Evolutionary conservation across 2,888 invertebrate species (phyloP).

Genomic region (Philereme transversata): DNA sequence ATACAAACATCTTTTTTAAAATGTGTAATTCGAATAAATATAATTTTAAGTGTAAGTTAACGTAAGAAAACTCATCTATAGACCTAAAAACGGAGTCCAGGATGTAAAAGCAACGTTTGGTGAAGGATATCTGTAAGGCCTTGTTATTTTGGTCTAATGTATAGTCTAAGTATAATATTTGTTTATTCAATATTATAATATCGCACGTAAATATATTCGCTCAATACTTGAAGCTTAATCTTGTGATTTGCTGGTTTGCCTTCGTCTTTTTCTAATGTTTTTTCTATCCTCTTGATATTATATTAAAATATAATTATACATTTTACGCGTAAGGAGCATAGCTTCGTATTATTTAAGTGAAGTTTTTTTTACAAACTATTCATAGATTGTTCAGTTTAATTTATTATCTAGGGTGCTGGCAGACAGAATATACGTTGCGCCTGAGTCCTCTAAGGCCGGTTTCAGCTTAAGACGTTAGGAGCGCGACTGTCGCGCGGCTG

Average conservation of each 20-base stretch:
- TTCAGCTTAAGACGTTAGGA: no score
- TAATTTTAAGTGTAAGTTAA: no score
- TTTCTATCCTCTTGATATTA: conserved; percentile 53
- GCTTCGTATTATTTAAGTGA: conserved; percentile 59
- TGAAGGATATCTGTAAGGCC: conserved; percentile 45
- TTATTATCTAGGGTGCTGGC: no score
- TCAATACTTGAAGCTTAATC: conserved; percentile 66
- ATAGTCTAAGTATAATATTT: conserved; percentile 22
- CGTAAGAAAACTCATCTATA: no score
- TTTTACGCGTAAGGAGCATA: conserved; percentile 61
- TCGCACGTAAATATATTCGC: conserved; percentile 68
- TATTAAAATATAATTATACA: conserved; percentile 67
- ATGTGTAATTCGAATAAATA: no score
- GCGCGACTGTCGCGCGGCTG: no score
- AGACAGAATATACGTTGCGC: no score
- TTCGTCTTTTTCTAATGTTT: conserved; percentile 68
- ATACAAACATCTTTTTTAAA: no score
- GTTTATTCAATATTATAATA: conserved; percentile 30
- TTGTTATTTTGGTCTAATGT: conserved; percentile 55
- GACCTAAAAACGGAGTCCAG: no score
- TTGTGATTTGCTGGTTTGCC: conserved; percentile 80
- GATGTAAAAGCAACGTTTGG: no score
- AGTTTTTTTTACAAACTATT: conserved; percentile 46
- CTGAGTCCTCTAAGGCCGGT: no score
- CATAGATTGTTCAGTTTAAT: no score